Evolutionary conservation across 2,797 vertebrate genomes (phyloP).

Genomic region (Rhinichthys osculus): DNA sequence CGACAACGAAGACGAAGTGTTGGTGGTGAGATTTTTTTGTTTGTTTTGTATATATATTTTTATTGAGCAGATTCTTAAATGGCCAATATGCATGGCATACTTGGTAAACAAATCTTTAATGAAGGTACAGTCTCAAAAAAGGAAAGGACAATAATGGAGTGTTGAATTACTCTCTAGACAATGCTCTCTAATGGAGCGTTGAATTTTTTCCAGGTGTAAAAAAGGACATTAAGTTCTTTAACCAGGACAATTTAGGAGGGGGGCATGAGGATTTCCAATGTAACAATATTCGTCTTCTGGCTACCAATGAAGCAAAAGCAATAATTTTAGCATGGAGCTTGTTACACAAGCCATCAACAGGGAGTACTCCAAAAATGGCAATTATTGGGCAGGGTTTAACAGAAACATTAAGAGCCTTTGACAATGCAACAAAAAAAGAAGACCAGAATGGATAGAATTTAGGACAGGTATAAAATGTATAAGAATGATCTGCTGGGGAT

Average conservation of each 20-base stretch:
- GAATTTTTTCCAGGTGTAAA: too few species aligned
- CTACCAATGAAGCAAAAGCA: neutral
- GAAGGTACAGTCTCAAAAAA: too few species aligned
- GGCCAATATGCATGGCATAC: too few species aligned
- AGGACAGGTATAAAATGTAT: too few species aligned
- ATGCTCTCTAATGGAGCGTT: too few species aligned
- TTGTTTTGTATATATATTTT: too few species aligned
- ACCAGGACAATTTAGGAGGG: neutral
- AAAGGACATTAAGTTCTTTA: neutral
- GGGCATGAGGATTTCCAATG: neutral
- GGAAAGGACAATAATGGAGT: too few species aligned
- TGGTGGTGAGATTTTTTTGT: constrained; percentile 61
- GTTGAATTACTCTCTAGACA: too few species aligned
- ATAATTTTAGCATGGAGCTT: neutral
- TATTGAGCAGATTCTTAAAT: too few species aligned
- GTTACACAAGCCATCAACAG: neutral
- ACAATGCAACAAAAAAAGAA: too few species aligned
- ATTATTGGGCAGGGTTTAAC: neutral
- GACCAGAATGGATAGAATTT: too few species aligned
- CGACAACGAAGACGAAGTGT: constrained; percentile 61
- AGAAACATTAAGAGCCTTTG: neutral
- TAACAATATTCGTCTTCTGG: neutral
- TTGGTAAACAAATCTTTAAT: too few species aligned
- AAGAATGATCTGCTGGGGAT: neutral
- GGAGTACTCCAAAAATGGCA: neutral